These are phyloP conservation scores for Ramphastos sulfuratus DNA, from an alignment of 2,113 vertebrate species.

Conservation along the genomic window DNA sequence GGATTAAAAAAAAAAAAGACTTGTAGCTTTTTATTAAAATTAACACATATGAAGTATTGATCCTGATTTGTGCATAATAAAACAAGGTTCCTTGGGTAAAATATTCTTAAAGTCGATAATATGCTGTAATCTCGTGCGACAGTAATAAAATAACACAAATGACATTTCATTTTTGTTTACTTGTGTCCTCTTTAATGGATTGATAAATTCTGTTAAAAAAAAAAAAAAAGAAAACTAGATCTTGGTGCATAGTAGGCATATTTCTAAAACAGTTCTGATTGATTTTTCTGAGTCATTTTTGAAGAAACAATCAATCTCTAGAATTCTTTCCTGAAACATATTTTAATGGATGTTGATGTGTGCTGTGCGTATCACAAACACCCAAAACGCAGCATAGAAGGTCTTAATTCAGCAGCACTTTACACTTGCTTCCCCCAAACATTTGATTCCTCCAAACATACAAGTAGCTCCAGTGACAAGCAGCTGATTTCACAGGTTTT, in stretches of 20 bases:
- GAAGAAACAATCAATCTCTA: slow-evolving; percentile 73
- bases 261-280: slow-evolving; percentile 82
- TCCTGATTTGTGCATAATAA: slow-evolving; percentile 77
- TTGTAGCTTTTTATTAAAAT: slow-evolving; percentile 74
- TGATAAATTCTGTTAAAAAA: slow-evolving; percentile 71
- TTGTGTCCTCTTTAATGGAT: slow-evolving; percentile 76
- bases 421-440: background rate
- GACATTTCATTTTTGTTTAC: slow-evolving; percentile 82
- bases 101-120: slow-evolving; percentile 78
- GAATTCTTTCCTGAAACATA: slow-evolving; percentile 67
- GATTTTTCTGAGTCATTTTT: slow-evolving; percentile 70
- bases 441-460: background rate
- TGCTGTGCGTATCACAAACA: slow-evolving; percentile 33
- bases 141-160: slow-evolving; percentile 81
- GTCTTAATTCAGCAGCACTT: slow-evolving; percentile 6
- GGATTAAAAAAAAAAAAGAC: slow-evolving; percentile 65
- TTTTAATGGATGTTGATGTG: slow-evolving; percentile 69
- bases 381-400: background rate
- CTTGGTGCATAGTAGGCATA: slow-evolving; percentile 75
- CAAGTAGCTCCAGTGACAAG: background rate
- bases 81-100: slow-evolving; percentile 73
- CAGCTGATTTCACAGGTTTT: slow-evolving; percentile 43
- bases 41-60: slow-evolving; percentile 76
- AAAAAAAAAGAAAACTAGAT: slow-evolving; percentile 53
- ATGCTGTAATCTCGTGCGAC: slow-evolving; percentile 77